Percentiles rank a stretch among this genome's conserved stretches.
Conservation (phyloP, 1,140 invertebrate genomes). For the Mactra quadrangularis region DNA sequence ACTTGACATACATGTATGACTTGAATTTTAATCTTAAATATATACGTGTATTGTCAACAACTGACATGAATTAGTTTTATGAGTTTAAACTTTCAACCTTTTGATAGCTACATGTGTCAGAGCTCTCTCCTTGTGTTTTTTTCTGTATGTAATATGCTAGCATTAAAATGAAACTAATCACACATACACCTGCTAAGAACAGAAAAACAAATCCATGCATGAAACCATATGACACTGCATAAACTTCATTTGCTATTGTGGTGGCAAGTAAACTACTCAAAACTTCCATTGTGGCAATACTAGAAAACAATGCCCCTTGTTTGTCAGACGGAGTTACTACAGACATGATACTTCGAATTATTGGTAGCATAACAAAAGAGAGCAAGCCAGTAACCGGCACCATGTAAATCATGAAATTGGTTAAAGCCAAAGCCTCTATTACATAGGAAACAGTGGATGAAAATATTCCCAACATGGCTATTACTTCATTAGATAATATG, state of each 20-base stretch:
- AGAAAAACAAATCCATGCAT: constrained; percentile 20
- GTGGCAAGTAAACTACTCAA: not conserved
- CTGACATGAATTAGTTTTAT: too few relatives aligned
- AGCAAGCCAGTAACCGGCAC: not conserved
- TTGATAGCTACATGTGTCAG: too few relatives aligned
- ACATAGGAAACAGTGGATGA: not conserved
- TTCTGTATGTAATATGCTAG: too few relatives aligned
- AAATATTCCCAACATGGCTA: not conserved
- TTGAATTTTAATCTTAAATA: too few relatives aligned
- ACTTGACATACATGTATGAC: too few relatives aligned
- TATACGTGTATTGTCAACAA: too few relatives aligned
- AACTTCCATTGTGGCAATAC: constrained; percentile 13
- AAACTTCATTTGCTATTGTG: not conserved
- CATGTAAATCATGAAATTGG: not conserved
- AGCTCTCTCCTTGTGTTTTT: too few relatives aligned
- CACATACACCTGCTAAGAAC: not conserved
- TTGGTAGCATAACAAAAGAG: constrained; percentile 11
- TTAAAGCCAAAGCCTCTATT: constrained; percentile 2
- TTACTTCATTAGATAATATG: constrained; percentile 1
- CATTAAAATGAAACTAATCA: too few relatives aligned
- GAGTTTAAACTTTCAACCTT: too few relatives aligned
- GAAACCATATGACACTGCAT: not conserved
- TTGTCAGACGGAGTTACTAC: constrained; percentile 7
- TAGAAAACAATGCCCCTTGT: constrained; percentile 19
- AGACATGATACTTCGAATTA: constrained; percentile 27